Conservation (phyloP, 2,888 invertebrate species). For the Pseudoips prasinana region DNA sequence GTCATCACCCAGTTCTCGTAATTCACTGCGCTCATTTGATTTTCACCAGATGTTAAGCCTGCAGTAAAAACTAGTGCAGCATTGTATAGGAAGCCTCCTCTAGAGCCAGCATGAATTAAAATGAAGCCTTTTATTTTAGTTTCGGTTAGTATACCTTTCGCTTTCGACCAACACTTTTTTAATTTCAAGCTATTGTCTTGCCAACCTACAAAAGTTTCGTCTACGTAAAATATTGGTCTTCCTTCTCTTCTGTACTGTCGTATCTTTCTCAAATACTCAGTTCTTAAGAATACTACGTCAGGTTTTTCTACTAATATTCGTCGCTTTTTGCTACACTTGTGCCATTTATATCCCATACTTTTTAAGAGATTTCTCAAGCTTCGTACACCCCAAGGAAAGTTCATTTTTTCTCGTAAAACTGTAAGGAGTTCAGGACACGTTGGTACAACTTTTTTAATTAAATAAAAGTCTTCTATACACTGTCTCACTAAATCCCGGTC, state of each 20-base stretch:
- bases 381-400: not conserved
- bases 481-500: not conserved
- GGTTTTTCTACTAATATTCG: slow-evolving; percentile 3
- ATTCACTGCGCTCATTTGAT: not conserved
- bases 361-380: not conserved
- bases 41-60: not conserved
- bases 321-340: slow-evolving; percentile 2
- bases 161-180: slow-evolving; percentile 1
- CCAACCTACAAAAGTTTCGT: slow-evolving; percentile 1
- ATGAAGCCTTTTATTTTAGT: not conserved
- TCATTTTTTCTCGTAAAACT: not conserved
- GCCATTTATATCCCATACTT: slow-evolving; percentile 3
- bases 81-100: slow-evolving; percentile 1
- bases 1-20: slow-evolving; percentile 1
- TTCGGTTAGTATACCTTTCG: not conserved
- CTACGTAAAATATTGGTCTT: slow-evolving; percentile 1
- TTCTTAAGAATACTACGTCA: not conserved
- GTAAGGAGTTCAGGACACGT: slow-evolving; percentile 1
- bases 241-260: not conserved
- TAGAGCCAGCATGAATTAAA: slow-evolving; percentile 1
- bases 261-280: slow-evolving; percentile 2
- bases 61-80: not conserved
- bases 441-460: slow-evolving; percentile 1
- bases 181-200: not conserved
- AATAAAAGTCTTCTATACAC: slow-evolving; percentile 1